A percentile compares a stretch with the other conserved stretches of the same genome.
phyloP scores from a whole-genome alignment of 2,113 vertebrate species.

The Drymodes brunneopygia region DNA sequence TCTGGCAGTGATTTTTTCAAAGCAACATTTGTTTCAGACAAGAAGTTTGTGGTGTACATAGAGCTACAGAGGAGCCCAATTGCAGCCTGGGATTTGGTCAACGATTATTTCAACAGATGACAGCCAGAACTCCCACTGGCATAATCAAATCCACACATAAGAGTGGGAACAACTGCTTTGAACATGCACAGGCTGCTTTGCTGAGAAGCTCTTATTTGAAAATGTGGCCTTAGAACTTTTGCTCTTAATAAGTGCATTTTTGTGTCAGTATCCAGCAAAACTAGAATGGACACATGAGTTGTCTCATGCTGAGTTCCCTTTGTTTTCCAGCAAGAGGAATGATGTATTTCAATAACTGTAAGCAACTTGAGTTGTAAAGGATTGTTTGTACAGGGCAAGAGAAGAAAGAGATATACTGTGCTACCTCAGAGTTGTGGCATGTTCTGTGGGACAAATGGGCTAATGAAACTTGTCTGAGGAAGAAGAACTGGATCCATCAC shows the following conservation, averaged over 20 bases:
- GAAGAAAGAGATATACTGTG: background rate
- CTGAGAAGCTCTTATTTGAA: background rate
- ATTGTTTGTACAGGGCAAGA: background rate
- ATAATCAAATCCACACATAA: background rate
- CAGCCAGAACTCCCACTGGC: constrained; percentile 24
- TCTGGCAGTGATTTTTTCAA: constrained; percentile 39
- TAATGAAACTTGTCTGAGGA: background rate
- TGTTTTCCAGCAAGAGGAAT: constrained; percentile 30
- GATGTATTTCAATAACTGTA: background rate
- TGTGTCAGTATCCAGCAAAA: constrained; percentile 4
- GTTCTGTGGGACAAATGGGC: background rate
- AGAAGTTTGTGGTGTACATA: background rate
- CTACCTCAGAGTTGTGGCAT: background rate
- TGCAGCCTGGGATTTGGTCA: constrained; percentile 10
- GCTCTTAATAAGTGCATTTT: background rate
- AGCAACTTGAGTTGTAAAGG: background rate
- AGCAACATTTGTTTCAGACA: constrained; percentile 1
- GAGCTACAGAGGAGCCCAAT: background rate
- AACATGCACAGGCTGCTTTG: background rate
- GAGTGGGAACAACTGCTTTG: constrained; percentile 1
- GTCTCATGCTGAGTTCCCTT: background rate
- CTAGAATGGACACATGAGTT: background rate
- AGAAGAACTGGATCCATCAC: background rate
- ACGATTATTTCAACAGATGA: constrained; percentile 29
- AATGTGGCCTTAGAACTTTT: background rate